These are phyloP conservation scores for Geophilus truncorum DNA, from an alignment of 2,888 invertebrate species.

Conservation along the genomic window DNA sequence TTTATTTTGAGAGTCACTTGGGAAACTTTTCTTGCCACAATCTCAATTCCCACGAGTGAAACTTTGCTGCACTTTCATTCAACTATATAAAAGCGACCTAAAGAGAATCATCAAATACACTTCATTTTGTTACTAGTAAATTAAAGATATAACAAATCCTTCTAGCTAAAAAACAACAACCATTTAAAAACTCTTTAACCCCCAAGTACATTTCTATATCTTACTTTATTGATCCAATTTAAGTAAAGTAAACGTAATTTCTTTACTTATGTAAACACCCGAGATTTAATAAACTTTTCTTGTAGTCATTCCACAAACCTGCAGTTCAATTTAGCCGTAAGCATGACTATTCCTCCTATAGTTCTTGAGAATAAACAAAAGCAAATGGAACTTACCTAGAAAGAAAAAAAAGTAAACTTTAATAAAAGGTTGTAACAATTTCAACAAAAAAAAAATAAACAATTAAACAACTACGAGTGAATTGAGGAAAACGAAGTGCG, in stretches of 20 bases:
- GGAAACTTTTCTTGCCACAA: not conserved
- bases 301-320: constrained; percentile 4
- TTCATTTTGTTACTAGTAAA: not conserved
- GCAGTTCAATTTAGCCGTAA: not conserved
- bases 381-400: constrained; percentile 10
- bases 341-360: not conserved
- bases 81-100: not conserved
- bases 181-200: no score
- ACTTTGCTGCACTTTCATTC: not conserved
- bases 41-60: not conserved
- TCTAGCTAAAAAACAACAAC: no score
- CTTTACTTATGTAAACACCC: not conserved
- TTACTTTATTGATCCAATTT: no score
- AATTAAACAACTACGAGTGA: not conserved
- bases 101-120: not conserved
- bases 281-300: not conserved
- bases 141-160: not conserved
- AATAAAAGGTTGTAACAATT: not conserved
- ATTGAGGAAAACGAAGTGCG: not conserved
- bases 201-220: no score
- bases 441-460: not conserved
- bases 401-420: not conserved
- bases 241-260: no score
- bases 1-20: not conserved
- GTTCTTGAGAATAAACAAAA: not conserved